These are phyloP conservation scores for Lacerta viridis DNA, from an alignment of 2,797 vertebrate genomes.

Conservation along the genomic window DNA sequence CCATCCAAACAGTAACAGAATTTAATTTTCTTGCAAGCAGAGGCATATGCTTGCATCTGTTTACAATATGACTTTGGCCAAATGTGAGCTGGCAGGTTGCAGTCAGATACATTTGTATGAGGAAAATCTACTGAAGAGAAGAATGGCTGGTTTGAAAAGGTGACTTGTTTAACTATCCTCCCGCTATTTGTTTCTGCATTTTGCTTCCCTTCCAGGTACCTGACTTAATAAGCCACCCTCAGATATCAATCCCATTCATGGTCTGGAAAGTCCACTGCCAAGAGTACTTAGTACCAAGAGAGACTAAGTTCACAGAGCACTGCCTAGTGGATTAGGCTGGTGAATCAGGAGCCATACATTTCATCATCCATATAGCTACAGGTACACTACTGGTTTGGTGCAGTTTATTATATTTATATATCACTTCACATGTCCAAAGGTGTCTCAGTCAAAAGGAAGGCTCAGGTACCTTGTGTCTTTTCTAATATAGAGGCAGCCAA, in stretches of 20 bases:
- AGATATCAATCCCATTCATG: neutral
- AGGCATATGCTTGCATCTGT: conserved; percentile 75
- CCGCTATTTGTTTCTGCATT: neutral
- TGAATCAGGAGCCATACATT: neutral
- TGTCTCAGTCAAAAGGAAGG: too few relatives aligned
- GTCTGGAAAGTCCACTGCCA: too few relatives aligned
- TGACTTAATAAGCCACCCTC: neutral
- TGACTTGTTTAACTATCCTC: neutral
- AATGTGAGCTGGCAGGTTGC: conserved; percentile 67
- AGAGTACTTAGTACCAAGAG: neutral
- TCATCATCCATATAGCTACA: neutral
- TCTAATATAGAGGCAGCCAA: neutral
- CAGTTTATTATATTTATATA: too few relatives aligned
- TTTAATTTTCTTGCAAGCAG: conserved; percentile 72
- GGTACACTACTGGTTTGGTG: neutral
- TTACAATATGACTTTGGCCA: conserved; percentile 63
- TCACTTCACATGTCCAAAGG: too few relatives aligned
- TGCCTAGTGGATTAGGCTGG: neutral
- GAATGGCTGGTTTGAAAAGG: conserved; percentile 55
- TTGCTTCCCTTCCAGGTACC: neutral
- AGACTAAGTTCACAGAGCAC: neutral
- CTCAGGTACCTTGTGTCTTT: neutral
- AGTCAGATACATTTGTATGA: conserved; percentile 40
- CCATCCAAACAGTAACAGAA: conserved; percentile 73
- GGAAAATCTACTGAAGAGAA: conserved; percentile 5